Evolutionary conservation across 2,888 invertebrate genomes (phyloP).

Genomic region (Stenoptilia bipunctidactyla): DNA sequence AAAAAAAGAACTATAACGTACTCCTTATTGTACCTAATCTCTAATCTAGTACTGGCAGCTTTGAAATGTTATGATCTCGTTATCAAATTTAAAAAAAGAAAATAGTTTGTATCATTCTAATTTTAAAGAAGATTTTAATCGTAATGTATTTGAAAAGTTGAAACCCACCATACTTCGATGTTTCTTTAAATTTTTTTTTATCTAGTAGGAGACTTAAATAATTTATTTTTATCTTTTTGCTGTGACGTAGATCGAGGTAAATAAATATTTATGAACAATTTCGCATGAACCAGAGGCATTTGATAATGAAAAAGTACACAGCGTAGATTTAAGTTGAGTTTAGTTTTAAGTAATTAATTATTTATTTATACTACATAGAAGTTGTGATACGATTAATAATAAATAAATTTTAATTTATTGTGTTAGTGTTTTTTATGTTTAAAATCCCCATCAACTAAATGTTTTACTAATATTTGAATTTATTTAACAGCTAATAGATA

Average conservation of each 20-base stretch:
- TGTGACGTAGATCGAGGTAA: slow-evolving; percentile 20
- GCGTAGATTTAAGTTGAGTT: slow-evolving; percentile 41
- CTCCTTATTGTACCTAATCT: no score
- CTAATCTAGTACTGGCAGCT: not conserved
- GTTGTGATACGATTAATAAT: slow-evolving; percentile 53
- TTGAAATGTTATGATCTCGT: not conserved
- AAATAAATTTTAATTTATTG: slow-evolving; percentile 31
- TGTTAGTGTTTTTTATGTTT: no score
- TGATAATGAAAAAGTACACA: slow-evolving; percentile 70
- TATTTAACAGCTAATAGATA: not conserved
- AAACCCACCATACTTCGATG: not conserved
- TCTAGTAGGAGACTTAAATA: no score
- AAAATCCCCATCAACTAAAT: no score
- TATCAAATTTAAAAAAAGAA: no score
- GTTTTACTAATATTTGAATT: no score
- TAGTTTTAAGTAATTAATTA: slow-evolving; percentile 32
- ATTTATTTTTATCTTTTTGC: slow-evolving; percentile 20
- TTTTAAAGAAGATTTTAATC: not conserved
- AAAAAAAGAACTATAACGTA: slow-evolving; percentile 1
- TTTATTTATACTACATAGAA: slow-evolving; percentile 38
- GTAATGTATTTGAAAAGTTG: not conserved
- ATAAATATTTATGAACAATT: slow-evolving; percentile 10
- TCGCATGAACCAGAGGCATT: slow-evolving; percentile 58
- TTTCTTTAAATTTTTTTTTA: slow-evolving; percentile 16
- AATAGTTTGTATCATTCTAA: not conserved